Evolutionary conservation across 2,888 invertebrate species (phyloP).

Genomic region (Molanna angustata): DNA sequence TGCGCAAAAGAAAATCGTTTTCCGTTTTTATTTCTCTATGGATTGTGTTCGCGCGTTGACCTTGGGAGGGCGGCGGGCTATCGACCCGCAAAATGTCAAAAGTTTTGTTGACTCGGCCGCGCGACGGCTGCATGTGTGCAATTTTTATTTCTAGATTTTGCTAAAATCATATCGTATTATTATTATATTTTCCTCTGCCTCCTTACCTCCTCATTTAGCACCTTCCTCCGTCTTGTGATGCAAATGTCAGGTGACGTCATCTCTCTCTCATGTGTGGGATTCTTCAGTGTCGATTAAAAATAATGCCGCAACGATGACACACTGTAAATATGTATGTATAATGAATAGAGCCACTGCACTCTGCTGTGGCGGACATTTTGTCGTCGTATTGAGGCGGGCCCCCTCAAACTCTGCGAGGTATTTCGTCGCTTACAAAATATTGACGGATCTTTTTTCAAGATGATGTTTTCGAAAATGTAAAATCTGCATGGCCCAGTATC

Average conservation of each 20-base stretch:
- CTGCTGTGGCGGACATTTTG: too few relatives aligned
- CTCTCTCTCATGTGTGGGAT: neutral
- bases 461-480: too few relatives aligned
- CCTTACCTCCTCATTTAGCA: neutral
- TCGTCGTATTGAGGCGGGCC: too few relatives aligned
- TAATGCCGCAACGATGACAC: too few relatives aligned
- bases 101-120: conserved; percentile 26
- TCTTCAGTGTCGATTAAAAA: neutral
- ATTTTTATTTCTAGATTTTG: neutral
- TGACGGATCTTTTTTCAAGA: too few relatives aligned
- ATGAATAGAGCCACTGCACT: too few relatives aligned
- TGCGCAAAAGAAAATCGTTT: conserved; percentile 10
- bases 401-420: too few relatives aligned
- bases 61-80: conserved; percentile 24
- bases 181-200: neutral
- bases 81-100: conserved; percentile 28
- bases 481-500: too few relatives aligned
- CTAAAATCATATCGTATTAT: neutral
- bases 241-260: neutral
- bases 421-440: too few relatives aligned
- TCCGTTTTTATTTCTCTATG: conserved; percentile 11
- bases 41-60: conserved; percentile 19
- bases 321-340: too few relatives aligned
- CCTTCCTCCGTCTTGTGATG: neutral
- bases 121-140: conserved; percentile 8